Evolutionary conservation across 2,888 invertebrate genomes (phyloP).

Genomic region (Gonocerus acuteangulatus): DNA sequence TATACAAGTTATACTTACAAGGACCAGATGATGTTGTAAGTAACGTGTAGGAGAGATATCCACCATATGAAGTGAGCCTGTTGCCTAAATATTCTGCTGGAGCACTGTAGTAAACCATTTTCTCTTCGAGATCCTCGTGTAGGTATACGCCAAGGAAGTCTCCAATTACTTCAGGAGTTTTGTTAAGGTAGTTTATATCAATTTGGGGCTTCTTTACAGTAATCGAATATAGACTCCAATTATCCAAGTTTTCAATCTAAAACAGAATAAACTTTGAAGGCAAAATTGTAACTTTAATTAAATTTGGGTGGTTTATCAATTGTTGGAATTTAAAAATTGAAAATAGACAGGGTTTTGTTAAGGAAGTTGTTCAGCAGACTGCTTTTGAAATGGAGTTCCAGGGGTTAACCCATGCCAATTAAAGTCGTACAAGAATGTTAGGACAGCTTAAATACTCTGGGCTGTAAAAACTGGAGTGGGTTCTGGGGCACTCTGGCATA

Average conservation of each 20-base stretch:
- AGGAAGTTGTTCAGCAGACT: too few relatives aligned
- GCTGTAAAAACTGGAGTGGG: too few relatives aligned
- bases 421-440: too few relatives aligned
- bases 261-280: slow-evolving; percentile 9
- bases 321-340: too few relatives aligned
- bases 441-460: too few relatives aligned
- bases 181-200: slow-evolving; percentile 37
- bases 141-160: slow-evolving; percentile 48
- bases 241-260: slow-evolving; percentile 55
- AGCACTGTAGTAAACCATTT: slow-evolving; percentile 67
- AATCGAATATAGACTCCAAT: slow-evolving; percentile 59
- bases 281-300: too few relatives aligned
- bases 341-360: too few relatives aligned
- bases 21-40: slow-evolving; percentile 49
- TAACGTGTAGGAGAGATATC: slow-evolving; percentile 68
- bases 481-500: too few relatives aligned
- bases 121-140: slow-evolving; percentile 43
- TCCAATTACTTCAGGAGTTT: not conserved
- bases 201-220: slow-evolving; percentile 46
- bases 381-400: too few relatives aligned
- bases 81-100: slow-evolving; percentile 70
- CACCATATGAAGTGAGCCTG: slow-evolving; percentile 82
- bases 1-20: slow-evolving; percentile 46
- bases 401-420: too few relatives aligned
- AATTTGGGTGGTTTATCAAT: too few relatives aligned